phyloP scores from a whole-genome alignment of 2,113 vertebrate species.

The Phalacrocorax carbo region DNA sequence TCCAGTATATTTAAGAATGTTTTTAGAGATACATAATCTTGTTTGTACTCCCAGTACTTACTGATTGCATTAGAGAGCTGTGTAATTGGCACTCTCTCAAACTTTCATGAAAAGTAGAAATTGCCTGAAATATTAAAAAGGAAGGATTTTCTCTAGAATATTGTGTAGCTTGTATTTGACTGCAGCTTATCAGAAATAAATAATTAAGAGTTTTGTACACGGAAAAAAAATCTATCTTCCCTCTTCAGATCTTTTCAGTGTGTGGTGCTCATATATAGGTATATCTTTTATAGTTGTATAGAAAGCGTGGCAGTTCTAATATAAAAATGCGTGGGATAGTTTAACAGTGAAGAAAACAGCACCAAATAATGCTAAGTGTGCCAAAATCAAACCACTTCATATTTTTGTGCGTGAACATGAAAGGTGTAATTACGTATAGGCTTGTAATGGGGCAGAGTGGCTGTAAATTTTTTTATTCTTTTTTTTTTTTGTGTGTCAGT shows the following conservation, averaged over 20 bases:
- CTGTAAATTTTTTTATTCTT: not conserved
- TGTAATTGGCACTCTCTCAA: not conserved
- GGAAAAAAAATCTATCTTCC: not conserved
- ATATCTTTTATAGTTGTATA: not conserved
- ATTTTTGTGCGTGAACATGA: not conserved
- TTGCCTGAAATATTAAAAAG: not conserved
- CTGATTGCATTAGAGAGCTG: not conserved
- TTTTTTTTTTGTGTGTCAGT: not conserved
- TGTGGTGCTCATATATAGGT: not conserved
- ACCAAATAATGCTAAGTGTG: not conserved
- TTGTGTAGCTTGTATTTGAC: not conserved
- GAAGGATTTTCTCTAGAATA: not conserved
- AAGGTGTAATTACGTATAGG: not conserved
- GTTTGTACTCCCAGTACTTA: not conserved
- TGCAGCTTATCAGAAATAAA: not conserved
- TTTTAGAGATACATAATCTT: not conserved
- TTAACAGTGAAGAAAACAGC: not conserved
- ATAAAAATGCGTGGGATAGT: not conserved
- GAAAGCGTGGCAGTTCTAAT: not conserved
- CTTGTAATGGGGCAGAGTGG: not conserved
- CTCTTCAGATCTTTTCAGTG: not conserved
- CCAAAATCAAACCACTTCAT: not conserved
- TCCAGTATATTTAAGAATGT: not conserved
- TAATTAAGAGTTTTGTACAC: not conserved
- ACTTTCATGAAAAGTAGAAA: not conserved